These are phyloP conservation scores for Eptesicus fuscus DNA, from an alignment of 2,113 vertebrate genomes.

Conservation along the genomic window DNA sequence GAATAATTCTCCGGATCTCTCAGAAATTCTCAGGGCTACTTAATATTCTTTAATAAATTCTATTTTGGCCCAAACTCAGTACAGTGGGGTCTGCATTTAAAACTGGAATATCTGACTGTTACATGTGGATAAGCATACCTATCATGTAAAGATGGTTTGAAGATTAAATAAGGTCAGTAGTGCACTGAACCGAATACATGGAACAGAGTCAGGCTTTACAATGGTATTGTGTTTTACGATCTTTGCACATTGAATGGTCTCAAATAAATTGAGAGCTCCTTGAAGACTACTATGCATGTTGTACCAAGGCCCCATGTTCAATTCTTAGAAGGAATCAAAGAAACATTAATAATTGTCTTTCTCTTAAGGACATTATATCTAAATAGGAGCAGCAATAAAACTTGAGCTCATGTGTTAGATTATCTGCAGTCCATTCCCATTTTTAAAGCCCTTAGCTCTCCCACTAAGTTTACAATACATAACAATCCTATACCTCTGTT, in stretches of 20 bases:
- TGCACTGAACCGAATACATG: neutral
- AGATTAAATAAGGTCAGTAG: neutral
- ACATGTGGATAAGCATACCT: neutral
- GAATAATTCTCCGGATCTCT: neutral
- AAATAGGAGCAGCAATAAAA: neutral
- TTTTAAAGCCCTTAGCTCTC: neutral
- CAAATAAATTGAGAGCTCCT: neutral
- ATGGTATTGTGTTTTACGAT: neutral
- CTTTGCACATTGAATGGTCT: neutral
- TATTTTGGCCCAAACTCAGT: neutral
- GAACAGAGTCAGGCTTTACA: neutral
- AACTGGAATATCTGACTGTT: neutral
- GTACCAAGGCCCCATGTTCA: neutral
- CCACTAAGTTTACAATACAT: neutral
- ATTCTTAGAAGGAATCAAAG: neutral
- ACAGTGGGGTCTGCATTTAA: neutral
- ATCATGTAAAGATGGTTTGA: neutral
- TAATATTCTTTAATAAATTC: neutral
- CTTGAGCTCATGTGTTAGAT: neutral
- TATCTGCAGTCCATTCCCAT: neutral
- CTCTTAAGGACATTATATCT: neutral
- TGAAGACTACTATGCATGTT: neutral
- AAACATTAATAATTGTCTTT: neutral
- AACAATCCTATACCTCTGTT: neutral
- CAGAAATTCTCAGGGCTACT: neutral